Evolutionary conservation across 2,113 vertebrate species (phyloP).

Genomic region (Rana temporaria): DNA sequence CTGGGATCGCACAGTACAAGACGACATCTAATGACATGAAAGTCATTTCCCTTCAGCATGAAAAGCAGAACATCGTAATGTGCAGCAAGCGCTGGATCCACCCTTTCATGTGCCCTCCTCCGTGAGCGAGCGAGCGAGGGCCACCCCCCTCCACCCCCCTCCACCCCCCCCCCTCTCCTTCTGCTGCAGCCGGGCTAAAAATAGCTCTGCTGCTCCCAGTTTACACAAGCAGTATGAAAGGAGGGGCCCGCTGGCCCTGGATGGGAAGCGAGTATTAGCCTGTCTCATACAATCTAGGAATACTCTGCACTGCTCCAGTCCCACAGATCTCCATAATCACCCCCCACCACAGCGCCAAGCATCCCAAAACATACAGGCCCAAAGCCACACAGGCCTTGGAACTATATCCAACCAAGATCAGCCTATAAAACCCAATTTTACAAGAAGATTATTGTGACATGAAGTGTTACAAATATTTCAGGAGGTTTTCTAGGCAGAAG

Average conservation of each 20-base stretch:
- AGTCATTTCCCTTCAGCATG: slow-evolving; percentile 18
- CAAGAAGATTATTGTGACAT: too few relatives aligned
- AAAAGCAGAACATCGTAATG: neutral
- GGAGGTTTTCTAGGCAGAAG: too few relatives aligned
- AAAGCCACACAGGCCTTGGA: too few relatives aligned
- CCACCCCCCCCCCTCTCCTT: slow-evolving; percentile 36
- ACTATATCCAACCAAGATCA: too few relatives aligned
- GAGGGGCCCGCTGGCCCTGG: slow-evolving; percentile 59
- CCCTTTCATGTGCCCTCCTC: slow-evolving; percentile 42
- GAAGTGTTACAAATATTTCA: too few relatives aligned
- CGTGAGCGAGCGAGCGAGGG: slow-evolving; percentile 55
- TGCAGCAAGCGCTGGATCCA: neutral
- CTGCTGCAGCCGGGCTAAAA: slow-evolving; percentile 61
- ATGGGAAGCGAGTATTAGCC: slow-evolving; percentile 42
- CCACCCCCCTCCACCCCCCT: slow-evolving; percentile 34
- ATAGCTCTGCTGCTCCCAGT: slow-evolving; percentile 58
- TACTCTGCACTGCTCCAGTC: slow-evolving; percentile 1
- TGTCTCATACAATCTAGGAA: slow-evolving; percentile 29
- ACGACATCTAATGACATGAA: neutral
- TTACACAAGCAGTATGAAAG: slow-evolving; percentile 60
- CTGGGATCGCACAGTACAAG: neutral
- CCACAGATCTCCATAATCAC: neutral
- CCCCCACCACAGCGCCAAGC: neutral
- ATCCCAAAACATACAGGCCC: too few relatives aligned
- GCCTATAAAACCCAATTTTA: too few relatives aligned